phyloP scores from a whole-genome alignment of 2,797 vertebrate species.

The Manis javanica region DNA sequence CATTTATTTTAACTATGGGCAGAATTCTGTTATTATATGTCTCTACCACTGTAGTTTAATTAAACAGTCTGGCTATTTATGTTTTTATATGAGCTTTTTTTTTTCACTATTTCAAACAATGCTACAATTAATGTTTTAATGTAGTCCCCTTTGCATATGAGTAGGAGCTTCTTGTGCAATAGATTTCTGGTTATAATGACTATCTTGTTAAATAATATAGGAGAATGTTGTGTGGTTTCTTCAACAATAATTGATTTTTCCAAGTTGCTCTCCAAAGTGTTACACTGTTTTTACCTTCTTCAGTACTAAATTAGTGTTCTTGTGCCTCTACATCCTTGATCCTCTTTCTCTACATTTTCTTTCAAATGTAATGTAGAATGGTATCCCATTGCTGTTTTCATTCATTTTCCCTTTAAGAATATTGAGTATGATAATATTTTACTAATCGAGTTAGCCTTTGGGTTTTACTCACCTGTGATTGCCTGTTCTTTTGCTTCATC shows the following conservation, averaged over 20 bases:
- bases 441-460: neutral
- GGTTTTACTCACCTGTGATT: neutral
- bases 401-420: neutral
- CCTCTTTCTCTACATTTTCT: neutral
- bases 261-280: neutral
- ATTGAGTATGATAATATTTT: neutral
- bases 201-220: neutral
- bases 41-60: neutral
- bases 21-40: neutral
- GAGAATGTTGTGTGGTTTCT: neutral
- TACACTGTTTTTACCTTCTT: neutral
- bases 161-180: neutral
- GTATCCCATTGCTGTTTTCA: neutral
- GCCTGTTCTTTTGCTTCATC: neutral
- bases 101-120: neutral
- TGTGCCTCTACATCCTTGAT: neutral
- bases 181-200: neutral
- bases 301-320: neutral
- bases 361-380: neutral
- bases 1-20: neutral
- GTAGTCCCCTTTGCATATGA: neutral
- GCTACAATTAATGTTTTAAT: neutral
- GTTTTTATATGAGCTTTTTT: neutral
- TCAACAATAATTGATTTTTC: neutral
- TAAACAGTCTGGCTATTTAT: neutral